phyloP scores from a whole-genome alignment of 64 coral and sea anemone genomes.

The Acropora tenuis region DNA sequence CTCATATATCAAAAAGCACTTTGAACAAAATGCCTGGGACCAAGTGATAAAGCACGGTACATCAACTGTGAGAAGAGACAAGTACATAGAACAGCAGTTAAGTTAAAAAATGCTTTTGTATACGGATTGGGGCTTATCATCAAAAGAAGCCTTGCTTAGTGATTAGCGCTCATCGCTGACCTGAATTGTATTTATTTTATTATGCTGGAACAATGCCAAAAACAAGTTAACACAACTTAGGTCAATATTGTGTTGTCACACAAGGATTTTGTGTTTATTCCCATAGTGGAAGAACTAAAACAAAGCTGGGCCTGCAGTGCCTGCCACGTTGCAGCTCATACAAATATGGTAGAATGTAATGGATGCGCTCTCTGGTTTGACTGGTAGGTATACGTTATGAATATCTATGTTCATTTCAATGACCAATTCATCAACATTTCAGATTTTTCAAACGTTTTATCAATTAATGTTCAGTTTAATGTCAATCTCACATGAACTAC shows the following conservation, averaged over 20 bases:
- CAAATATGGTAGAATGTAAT: conserved; percentile 17
- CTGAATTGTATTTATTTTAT: too few relatives aligned
- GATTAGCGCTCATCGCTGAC: too few relatives aligned
- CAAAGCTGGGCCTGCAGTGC: conserved; percentile 7
- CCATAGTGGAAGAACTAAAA: conserved; percentile 9
- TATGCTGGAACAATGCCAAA: too few relatives aligned
- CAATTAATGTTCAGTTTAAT: too few relatives aligned
- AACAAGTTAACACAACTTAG: neutral
- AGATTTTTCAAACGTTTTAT: too few relatives aligned
- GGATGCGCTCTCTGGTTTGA: conserved; percentile 26
- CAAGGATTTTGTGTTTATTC: neutral
- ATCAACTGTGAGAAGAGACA: neutral
- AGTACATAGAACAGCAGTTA: neutral
- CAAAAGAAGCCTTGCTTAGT: neutral
- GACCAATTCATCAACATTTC: too few relatives aligned
- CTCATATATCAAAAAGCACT: neutral
- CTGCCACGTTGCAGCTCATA: neutral
- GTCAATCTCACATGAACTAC: neutral
- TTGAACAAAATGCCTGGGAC: neutral
- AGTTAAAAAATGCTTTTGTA: neutral
- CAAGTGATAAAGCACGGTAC: neutral
- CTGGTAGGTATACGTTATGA: conserved; percentile 4
- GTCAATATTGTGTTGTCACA: neutral
- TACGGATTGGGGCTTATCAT: neutral
- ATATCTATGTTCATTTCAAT: too few relatives aligned